Evolutionary conservation across 2,888 invertebrate species (phyloP).

Genomic region (Spodoptera picta): DNA sequence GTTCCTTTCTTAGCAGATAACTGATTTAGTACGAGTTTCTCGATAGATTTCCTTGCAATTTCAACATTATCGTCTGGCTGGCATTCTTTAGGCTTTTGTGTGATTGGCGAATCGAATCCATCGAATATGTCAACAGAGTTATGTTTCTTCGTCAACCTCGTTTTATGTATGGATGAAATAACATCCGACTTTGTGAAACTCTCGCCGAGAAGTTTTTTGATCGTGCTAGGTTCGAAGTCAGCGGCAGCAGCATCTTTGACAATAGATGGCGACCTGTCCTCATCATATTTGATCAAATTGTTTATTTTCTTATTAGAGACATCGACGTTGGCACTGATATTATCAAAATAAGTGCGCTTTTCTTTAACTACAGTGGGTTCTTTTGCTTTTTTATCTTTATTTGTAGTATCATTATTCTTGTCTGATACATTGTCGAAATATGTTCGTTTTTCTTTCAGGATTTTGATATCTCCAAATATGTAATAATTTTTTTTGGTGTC

Average conservation of each 20-base stretch:
- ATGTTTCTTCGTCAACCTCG: constrained; percentile 64
- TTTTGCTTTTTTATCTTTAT: constrained; percentile 18
- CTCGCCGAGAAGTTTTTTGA: constrained; percentile 77
- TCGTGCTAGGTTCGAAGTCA: constrained; percentile 70
- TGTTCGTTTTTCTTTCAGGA: constrained; percentile 66
- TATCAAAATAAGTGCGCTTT: constrained; percentile 71
- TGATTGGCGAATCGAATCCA: constrained; percentile 65
- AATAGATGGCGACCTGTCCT: constrained; percentile 75
- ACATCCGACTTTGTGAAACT: constrained; percentile 67
- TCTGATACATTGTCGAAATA: constrained; percentile 63
- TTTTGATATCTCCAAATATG: constrained; percentile 60
- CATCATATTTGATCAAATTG: constrained; percentile 55
- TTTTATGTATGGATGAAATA: constrained; percentile 59
- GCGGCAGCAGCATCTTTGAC: constrained; percentile 69
- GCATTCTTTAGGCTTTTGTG: constrained; percentile 46
- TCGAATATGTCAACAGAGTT: constrained; percentile 78
- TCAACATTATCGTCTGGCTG: constrained; percentile 49
- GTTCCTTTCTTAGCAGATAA: constrained; percentile 44
- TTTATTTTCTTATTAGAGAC: constrained; percentile 52
- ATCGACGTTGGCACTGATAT: constrained; percentile 57
- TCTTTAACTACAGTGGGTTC: constrained; percentile 44
- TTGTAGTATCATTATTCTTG: constrained; percentile 13
- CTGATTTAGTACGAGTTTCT: constrained; percentile 60
- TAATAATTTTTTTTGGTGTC: constrained; percentile 28
- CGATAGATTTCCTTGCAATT: constrained; percentile 61